Evolutionary conservation across 2,888 invertebrate genomes (phyloP).

Genomic region (Cephus rjabovi): DNA sequence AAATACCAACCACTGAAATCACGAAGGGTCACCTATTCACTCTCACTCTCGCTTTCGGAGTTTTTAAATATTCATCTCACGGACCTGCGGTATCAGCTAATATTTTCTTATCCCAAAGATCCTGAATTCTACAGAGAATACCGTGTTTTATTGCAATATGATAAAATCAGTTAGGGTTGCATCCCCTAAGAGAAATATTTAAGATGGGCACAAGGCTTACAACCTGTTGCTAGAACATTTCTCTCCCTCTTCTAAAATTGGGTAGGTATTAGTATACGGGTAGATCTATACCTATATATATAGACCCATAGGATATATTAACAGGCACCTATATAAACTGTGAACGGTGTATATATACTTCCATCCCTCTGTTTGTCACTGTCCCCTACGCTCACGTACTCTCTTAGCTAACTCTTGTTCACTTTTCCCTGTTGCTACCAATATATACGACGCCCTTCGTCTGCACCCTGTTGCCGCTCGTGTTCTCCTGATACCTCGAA

Average conservation of each 20-base stretch:
- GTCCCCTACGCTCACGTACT: slow-evolving; percentile 21
- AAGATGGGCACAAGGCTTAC: background rate
- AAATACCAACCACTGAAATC: background rate
- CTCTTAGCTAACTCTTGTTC: slow-evolving; percentile 20
- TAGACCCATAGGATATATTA: background rate
- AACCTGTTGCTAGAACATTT: slow-evolving; percentile 26
- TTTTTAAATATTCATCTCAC: background rate
- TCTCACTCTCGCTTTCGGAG: background rate
- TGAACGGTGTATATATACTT: background rate
- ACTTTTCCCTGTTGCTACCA: slow-evolving; percentile 29
- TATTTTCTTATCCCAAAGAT: background rate
- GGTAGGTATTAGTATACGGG: background rate
- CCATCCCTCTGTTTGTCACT: background rate
- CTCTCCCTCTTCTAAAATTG: slow-evolving; percentile 6
- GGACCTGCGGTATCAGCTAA: too few relatives aligned
- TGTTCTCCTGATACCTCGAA: slow-evolving; percentile 63
- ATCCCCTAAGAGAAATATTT: background rate
- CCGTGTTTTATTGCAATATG: background rate
- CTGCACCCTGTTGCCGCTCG: slow-evolving; percentile 37
- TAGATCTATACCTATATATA: background rate
- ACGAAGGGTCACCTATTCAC: background rate
- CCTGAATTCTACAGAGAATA: background rate
- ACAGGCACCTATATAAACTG: background rate
- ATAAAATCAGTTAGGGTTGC: background rate
- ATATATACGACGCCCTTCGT: slow-evolving; percentile 50